Evolutionary conservation across 1,140 invertebrate species (phyloP).

Genomic region (Aphelinus certus): DNA sequence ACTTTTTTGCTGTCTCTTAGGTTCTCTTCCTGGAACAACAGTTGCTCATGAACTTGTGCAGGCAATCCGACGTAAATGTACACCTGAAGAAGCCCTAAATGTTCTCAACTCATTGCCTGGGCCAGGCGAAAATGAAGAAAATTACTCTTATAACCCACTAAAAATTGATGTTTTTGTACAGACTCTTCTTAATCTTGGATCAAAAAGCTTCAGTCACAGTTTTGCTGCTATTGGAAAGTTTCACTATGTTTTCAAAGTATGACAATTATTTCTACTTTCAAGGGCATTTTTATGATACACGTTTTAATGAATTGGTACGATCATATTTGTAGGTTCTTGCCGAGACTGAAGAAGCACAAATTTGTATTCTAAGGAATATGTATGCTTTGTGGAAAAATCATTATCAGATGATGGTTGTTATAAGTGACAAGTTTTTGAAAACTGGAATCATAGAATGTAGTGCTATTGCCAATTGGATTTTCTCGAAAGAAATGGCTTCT

Average conservation of each 20-base stretch:
- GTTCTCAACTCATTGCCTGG: slow-evolving; percentile 88
- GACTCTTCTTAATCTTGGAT: slow-evolving; percentile 90
- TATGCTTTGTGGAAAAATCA: slow-evolving; percentile 95
- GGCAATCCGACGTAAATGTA: slow-evolving; percentile 87
- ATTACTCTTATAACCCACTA: slow-evolving; percentile 82
- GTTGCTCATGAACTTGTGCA: slow-evolving; percentile 86
- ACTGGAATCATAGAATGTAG: slow-evolving; percentile 97
- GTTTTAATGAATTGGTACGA: slow-evolving; percentile 11
- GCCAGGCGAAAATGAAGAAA: slow-evolving; percentile 77
- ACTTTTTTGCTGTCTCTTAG: slow-evolving; percentile 63
- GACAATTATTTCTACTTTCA: slow-evolving; percentile 2
- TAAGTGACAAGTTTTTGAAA: slow-evolving; percentile 97
- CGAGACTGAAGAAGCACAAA: slow-evolving; percentile 94
- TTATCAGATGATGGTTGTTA: slow-evolving; percentile 95
- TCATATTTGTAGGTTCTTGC: slow-evolving; percentile 75
- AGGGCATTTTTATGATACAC: not conserved
- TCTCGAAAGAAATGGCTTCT: slow-evolving; percentile 93
- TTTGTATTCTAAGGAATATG: slow-evolving; percentile 91
- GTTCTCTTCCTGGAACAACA: slow-evolving; percentile 80
- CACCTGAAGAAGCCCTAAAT: slow-evolving; percentile 89
- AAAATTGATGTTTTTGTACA: slow-evolving; percentile 98
- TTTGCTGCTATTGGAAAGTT: slow-evolving; percentile 98
- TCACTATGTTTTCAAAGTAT: slow-evolving; percentile 90
- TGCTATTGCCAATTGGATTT: slow-evolving; percentile 98
- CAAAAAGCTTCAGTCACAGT: slow-evolving; percentile 97